Base-by-base conservation (phyloP, 2,888 invertebrate genomes). In the Geotrupes spiniger region DNA sequence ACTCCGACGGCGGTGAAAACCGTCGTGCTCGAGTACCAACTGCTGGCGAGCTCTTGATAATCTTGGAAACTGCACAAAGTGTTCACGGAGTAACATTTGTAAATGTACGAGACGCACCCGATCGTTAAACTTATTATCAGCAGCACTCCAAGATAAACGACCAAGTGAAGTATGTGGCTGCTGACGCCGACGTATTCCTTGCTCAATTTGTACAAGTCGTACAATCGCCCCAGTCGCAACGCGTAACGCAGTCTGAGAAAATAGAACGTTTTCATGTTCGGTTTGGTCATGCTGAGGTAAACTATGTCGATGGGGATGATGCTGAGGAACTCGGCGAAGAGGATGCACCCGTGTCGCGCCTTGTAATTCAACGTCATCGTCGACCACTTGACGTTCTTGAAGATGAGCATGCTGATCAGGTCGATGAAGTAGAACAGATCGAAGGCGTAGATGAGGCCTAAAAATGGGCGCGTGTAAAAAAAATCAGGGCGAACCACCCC, bases 381-480 rank as follows among this genome's bases (percentile, higher is more conserved):
- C 8, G 42, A 31, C 46, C 46, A 51, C 1, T 42, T 38, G 9
- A 38, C 39, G 12, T 33, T 43, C 36, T 51, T 51, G 42, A 42
- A 51, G 10, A 46, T 15, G 2, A 47, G 15, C 51, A 51, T 51
- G 21, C 15, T 38, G 15, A 47, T 31, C 15, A 46, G 21, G 36
- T 51, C 51, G 15, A 46, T n/a, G 17, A 51, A 36, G 36, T 51
- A 51, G 14, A 46, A 31, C 2, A 51, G 3, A 10, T 51, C 51
- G 31, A 46, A 46, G 1, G 43, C 39, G 16, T 47, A 46, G 9
- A 51, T 16, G 15, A 51, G 11, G 33, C 15, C 51, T 51, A 31
- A 6, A 51, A 51, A 14, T n/a, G 21, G 6, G 3, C 21, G 21
- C 21, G 4, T 21, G 3, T 21, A 21, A 21, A 37, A 43, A 21